A percentile compares a stretch with the other conserved stretches of the same genome.
phyloP scores from a whole-genome alignment of 2,797 vertebrate species.

The Scyliorhinus canicula region DNA sequence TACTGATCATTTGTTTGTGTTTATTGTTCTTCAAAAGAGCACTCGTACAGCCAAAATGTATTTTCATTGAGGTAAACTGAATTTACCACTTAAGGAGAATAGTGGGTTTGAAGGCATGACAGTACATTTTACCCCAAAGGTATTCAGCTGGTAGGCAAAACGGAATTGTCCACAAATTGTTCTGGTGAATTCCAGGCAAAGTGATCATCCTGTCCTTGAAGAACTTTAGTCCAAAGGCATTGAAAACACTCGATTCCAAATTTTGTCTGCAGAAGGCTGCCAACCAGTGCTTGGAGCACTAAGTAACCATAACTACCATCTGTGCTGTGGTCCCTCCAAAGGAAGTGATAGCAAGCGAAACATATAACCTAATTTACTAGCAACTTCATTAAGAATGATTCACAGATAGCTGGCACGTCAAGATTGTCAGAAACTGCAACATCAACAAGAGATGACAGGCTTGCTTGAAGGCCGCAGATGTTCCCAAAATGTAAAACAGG shows the following conservation, averaged over 20 bases:
- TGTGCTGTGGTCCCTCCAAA: neutral
- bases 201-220: neutral
- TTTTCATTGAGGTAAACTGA: no score
- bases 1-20: no score
- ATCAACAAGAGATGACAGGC: slow-evolving; percentile 27
- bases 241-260: neutral
- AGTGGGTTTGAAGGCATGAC: neutral
- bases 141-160: neutral
- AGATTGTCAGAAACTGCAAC: slow-evolving; percentile 13
- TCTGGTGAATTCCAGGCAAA: neutral
- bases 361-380: neutral
- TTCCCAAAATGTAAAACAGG: slow-evolving; percentile 25
- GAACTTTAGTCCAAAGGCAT: neutral
- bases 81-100: neutral
- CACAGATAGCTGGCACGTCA: neutral
- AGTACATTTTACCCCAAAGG: neutral
- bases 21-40: no score
- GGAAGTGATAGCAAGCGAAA: neutral
- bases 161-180: neutral
- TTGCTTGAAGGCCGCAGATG: slow-evolving; percentile 9
- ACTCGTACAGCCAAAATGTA: no score
- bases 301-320: neutral
- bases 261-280: neutral
- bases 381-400: neutral
- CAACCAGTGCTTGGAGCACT: neutral